Conservation (phyloP, 2,888 invertebrate species). For the Gandaritis pyraliata region DNA sequence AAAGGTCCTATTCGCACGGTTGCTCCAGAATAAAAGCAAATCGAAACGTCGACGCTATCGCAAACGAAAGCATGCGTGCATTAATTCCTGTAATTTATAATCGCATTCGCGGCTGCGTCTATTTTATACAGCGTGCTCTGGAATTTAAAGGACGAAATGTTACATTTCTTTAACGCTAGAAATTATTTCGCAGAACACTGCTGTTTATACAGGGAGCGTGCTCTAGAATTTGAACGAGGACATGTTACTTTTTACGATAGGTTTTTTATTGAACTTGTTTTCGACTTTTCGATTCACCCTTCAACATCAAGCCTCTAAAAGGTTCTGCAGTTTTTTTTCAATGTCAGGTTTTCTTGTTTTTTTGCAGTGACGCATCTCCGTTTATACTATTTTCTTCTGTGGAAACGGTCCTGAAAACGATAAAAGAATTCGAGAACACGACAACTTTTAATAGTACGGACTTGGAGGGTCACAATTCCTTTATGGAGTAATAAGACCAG, state of each 20-base stretch:
- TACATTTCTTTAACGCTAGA: neutral
- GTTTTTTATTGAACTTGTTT: too few relatives aligned
- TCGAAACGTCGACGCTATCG: constrained; percentile 33
- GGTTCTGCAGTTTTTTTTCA: too few relatives aligned
- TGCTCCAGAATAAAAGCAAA: constrained; percentile 30
- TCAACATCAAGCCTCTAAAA: too few relatives aligned
- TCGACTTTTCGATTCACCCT: too few relatives aligned
- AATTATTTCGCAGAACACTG: too few relatives aligned
- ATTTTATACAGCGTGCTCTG: constrained; percentile 28
- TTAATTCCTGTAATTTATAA: constrained; percentile 59
- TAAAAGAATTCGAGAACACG: constrained; percentile 19
- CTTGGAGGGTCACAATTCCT: constrained; percentile 10
- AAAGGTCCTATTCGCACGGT: constrained; percentile 33
- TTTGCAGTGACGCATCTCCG: neutral
- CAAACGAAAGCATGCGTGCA: constrained; percentile 54
- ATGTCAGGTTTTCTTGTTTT: too few relatives aligned
- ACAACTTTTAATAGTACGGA: constrained; percentile 31
- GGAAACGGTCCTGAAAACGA: constrained; percentile 13
- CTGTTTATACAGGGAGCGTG: constrained; percentile 24
- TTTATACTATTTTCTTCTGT: neutral
- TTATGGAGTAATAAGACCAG: constrained; percentile 8
- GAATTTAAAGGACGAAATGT: neutral
- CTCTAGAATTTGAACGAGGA: constrained; percentile 5
- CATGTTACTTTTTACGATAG: too few relatives aligned
- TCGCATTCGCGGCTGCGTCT: constrained; percentile 41